These are phyloP conservation scores for Gadopsis marmoratus DNA, from an alignment of 2,797 vertebrate species.

Conservation along the genomic window DNA sequence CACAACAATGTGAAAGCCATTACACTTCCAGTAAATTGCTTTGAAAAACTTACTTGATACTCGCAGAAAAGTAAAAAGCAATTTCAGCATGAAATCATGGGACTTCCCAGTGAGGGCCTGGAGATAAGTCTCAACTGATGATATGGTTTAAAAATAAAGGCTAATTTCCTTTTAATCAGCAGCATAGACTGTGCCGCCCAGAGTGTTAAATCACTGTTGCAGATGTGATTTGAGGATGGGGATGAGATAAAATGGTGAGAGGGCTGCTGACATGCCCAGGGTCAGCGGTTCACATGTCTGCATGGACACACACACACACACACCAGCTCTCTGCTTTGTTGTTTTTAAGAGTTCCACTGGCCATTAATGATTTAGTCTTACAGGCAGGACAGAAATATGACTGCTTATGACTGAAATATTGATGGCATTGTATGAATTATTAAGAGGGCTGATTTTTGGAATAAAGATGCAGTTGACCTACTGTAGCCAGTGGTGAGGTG, in stretches of 20 bases:
- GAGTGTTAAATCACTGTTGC: conserved; percentile 69
- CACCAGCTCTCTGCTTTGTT: conserved; percentile 62
- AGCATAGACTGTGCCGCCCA: conserved; percentile 39
- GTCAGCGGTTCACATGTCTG: conserved; percentile 54
- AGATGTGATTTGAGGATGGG: conserved; percentile 69
- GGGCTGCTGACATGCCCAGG: conserved; percentile 14
- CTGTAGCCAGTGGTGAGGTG: conserved; percentile 67
- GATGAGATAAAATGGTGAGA: conserved; percentile 33
- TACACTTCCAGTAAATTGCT: conserved; percentile 61
- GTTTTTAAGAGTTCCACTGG: conserved; percentile 75
- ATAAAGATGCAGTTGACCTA: conserved; percentile 83
- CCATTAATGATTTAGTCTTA: conserved; percentile 83
- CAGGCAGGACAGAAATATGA: conserved; percentile 83
- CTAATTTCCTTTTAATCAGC: conserved; percentile 78
- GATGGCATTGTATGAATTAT: conserved; percentile 75
- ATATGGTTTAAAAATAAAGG: conserved; percentile 75
- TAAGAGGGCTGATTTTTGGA: conserved; percentile 76
- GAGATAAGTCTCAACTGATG: conserved; percentile 71
- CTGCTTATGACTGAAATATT: conserved; percentile 84
- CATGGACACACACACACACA: conserved; percentile 26
- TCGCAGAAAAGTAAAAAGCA: conserved; percentile 49
- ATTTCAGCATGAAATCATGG: conserved; percentile 63
- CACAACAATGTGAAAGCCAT: conserved; percentile 62
- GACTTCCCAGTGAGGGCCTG: conserved; percentile 53
- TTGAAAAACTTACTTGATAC: conserved; percentile 63